Evolutionary conservation across 2,888 invertebrate species (phyloP).

Genomic region (Elysia crispata): DNA sequence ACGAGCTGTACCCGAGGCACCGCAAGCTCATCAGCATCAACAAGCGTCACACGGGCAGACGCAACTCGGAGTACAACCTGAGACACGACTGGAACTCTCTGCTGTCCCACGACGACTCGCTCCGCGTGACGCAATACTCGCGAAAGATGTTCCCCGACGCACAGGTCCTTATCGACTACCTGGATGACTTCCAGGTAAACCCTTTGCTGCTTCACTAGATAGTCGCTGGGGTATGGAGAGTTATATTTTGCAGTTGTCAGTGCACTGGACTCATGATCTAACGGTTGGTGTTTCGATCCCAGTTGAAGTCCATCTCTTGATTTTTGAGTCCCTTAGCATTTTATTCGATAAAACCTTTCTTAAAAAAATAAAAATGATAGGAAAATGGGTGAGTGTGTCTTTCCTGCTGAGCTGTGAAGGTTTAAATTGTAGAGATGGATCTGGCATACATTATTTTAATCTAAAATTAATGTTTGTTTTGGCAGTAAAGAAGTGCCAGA

Average conservation of each 20-base stretch:
- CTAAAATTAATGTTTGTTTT: no score
- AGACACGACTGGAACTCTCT: slow-evolving; percentile 78
- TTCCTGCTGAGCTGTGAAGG: no score
- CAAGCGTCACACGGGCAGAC: slow-evolving; percentile 76
- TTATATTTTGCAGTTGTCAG: neutral
- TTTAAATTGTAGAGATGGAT: no score
- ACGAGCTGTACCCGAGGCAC: slow-evolving; percentile 75
- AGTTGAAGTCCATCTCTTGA: no score
- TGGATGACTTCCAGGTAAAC: neutral
- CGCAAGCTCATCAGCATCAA: slow-evolving; percentile 78
- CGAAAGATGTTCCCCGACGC: slow-evolving; percentile 70
- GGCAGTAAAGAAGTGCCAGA: no score
- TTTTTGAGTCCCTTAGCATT: no score
- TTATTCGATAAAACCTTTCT: no score
- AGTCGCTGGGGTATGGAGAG: neutral
- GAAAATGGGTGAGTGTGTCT: no score
- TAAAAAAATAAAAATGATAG: no score
- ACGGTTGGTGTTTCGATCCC: no score
- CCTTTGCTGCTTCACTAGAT: neutral
- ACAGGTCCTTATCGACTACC: slow-evolving; percentile 72
- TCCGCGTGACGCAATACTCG: slow-evolving; percentile 57
- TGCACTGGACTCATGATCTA: neutral
- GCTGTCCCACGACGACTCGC: slow-evolving; percentile 71
- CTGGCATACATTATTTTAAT: no score
- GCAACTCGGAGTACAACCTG: slow-evolving; percentile 77